phyloP scores from a whole-genome alignment of 1,140 invertebrate genomes.

The Rhopalosiphum maidis region DNA sequence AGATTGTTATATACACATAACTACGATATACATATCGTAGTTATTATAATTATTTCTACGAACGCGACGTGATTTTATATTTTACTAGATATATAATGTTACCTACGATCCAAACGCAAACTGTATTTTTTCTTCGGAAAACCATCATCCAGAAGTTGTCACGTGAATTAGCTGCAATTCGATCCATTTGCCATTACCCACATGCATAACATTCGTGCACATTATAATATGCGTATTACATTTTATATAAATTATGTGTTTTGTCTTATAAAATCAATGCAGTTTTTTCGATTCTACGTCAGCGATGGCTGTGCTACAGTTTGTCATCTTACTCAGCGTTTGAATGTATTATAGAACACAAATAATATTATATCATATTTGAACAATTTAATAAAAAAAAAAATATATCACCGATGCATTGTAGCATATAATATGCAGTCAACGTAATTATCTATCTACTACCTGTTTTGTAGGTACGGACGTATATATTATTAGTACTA shows the following conservation, averaged over 20 bases:
- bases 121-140: not conserved
- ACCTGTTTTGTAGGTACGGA: not conserved
- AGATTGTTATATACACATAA: not conserved
- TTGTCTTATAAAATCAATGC: too few relatives aligned
- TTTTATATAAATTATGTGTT: not conserved
- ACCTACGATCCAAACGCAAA: not conserved
- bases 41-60: not conserved
- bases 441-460: not conserved
- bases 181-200: not conserved
- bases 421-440: not conserved
- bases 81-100: not conserved
- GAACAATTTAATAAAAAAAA: not conserved
- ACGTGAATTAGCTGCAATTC: not conserved
- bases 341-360: not conserved
- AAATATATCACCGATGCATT: not conserved
- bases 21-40: not conserved
- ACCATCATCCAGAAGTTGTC: not conserved
- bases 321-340: not conserved
- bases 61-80: not conserved
- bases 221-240: not conserved
- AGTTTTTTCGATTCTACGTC: not conserved
- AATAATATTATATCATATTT: not conserved
- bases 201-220: too few relatives aligned
- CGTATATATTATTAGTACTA: not conserved
- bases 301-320: not conserved